These are phyloP conservation scores for Odontophorus gujanensis DNA, from an alignment of 2,113 vertebrate species.

Conservation along the genomic window DNA sequence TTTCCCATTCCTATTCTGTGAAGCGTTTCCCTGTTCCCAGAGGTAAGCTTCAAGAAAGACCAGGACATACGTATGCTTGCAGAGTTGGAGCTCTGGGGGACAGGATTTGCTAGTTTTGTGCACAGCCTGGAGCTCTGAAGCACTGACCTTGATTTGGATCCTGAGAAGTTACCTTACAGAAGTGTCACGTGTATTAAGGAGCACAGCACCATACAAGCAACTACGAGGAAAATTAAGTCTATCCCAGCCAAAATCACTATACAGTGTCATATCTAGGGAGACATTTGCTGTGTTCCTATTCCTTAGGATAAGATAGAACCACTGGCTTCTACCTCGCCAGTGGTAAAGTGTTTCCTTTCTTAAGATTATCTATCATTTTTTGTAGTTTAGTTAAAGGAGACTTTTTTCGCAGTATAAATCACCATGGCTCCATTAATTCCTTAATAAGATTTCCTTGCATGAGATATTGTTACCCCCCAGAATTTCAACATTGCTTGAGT, in stretches of 20 bases:
- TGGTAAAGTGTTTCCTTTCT: neutral
- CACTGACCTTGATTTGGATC: neutral
- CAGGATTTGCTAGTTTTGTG: neutral
- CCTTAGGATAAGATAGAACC: neutral
- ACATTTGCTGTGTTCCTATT: neutral
- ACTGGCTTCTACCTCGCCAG: neutral
- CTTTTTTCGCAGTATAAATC: neutral
- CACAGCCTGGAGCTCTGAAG: neutral
- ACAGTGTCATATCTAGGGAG: neutral
- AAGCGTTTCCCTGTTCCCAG: neutral
- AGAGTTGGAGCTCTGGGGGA: neutral
- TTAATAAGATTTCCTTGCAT: neutral
- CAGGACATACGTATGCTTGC: neutral
- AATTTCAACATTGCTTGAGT: neutral
- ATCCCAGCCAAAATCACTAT: neutral
- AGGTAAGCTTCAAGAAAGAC: neutral
- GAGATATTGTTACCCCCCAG: neutral
- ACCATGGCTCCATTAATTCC: neutral
- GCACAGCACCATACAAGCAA: neutral
- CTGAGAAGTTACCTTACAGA: neutral
- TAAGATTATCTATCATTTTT: neutral
- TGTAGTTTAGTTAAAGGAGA: neutral
- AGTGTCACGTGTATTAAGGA: neutral
- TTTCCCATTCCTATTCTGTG: neutral
- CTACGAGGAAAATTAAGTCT: neutral